Conservation (phyloP, 2,888 invertebrate genomes). For the Luperina testacea region DNA sequence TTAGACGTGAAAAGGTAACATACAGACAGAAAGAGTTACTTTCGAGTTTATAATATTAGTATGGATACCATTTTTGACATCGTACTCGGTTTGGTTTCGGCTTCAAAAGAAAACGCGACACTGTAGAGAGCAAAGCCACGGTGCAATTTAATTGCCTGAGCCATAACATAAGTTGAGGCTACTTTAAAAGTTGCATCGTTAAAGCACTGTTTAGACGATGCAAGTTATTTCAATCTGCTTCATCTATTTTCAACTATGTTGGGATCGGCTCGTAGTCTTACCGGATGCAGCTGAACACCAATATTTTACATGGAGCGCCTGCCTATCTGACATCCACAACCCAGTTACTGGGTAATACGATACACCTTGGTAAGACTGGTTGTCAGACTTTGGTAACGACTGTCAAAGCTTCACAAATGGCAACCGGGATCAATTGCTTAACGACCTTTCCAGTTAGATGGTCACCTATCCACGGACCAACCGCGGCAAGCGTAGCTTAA, state of each 20-base stretch:
- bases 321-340: neutral
- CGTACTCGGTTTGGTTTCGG: constrained; percentile 8
- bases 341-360: neutral
- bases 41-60: too few relatives aligned
- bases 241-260: neutral
- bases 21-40: too few relatives aligned
- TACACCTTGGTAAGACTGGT: neutral
- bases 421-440: neutral
- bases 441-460: neutral
- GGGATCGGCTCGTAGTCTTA: neutral
- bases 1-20: too few relatives aligned
- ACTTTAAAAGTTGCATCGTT: neutral
- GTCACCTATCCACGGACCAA: neutral
- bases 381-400: neutral
- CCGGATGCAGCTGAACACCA: neutral
- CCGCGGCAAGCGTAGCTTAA: neutral
- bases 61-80: neutral
- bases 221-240: neutral
- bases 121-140: neutral
- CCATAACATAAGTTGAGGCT: neutral
- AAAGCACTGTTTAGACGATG: neutral
- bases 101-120: neutral
- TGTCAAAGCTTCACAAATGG: neutral
- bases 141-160: neutral
- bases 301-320: neutral